Conservation (phyloP, 2,888 invertebrate species). For the Ophioninae sp. region DNA sequence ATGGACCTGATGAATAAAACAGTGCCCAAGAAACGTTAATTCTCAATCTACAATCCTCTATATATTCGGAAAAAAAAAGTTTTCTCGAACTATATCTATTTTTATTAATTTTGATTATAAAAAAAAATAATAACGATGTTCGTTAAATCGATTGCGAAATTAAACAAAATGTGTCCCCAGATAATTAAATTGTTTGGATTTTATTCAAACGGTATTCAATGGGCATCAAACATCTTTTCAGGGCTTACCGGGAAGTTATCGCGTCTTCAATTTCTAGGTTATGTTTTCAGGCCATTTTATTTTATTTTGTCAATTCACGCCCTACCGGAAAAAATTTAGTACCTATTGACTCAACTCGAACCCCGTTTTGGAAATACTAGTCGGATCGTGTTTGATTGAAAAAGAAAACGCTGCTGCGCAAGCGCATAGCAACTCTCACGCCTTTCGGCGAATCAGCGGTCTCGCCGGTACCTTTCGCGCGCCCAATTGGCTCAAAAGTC, state of each 20-base stretch:
- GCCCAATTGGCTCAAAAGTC: neutral
- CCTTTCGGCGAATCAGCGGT: neutral
- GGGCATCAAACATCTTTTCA: too few relatives aligned
- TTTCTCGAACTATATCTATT: too few relatives aligned
- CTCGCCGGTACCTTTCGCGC: neutral
- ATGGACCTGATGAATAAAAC: conserved; percentile 17
- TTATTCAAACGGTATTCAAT: too few relatives aligned
- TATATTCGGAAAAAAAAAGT: neutral
- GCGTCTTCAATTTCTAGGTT: too few relatives aligned
- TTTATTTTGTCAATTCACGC: too few relatives aligned
- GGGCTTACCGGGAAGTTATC: too few relatives aligned
- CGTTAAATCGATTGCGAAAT: neutral
- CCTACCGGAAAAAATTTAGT: too few relatives aligned
- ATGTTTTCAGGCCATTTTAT: too few relatives aligned
- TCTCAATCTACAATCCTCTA: neutral
- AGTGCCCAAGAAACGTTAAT: neutral
- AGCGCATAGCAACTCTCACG: neutral
- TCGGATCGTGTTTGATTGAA: neutral
- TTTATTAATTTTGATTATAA: too few relatives aligned
- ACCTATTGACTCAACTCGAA: too few relatives aligned
- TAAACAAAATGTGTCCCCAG: neutral
- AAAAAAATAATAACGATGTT: neutral
- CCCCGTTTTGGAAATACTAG: too few relatives aligned
- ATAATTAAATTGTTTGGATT: too few relatives aligned
- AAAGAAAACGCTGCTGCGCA: neutral